These are phyloP conservation scores for Poecilia latipinna DNA, from an alignment of 2,113 vertebrate species.

Conservation along the genomic window DNA sequence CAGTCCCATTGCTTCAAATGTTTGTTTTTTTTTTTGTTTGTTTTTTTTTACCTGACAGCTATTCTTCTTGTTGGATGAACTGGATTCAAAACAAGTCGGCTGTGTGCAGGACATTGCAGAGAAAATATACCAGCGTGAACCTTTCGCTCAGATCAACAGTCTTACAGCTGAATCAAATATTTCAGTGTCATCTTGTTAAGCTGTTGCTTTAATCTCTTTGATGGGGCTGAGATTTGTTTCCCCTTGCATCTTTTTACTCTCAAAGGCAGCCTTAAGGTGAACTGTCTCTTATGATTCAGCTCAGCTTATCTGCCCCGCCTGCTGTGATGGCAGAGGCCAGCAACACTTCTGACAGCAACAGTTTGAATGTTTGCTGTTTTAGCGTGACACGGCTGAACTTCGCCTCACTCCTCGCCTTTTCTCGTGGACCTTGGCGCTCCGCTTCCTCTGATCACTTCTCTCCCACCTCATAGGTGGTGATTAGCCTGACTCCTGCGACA, in stretches of 20 bases:
- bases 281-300: conserved; percentile 51
- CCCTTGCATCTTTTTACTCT: conserved; percentile 36
- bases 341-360: conserved; percentile 51
- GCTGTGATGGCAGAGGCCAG: conserved; percentile 36
- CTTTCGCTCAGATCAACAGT: conserved; percentile 41
- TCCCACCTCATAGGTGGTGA: conserved; percentile 18
- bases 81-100: conserved; percentile 68
- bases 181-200: conserved; percentile 59
- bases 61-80: conserved; percentile 50
- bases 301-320: conserved; percentile 40
- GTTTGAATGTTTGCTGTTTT: conserved; percentile 49
- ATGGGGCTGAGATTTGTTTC: conserved; percentile 44
- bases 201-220: conserved; percentile 59
- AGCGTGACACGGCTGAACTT: conserved; percentile 55
- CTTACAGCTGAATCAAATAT: conserved; percentile 49
- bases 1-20: conserved; percentile 23
- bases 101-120: conserved; percentile 17
- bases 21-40: too few relatives aligned
- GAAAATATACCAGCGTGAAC: conserved; percentile 59
- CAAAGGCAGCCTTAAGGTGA: conserved; percentile 50
- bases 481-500: conserved; percentile 14
- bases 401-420: conserved; percentile 13
- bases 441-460: conserved; percentile 15
- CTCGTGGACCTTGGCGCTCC: conserved; percentile 2
- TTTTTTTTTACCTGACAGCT: conserved; percentile 35